A percentile compares a stretch with the other conserved stretches of the same genome.
These are phyloP conservation scores for Paracentrotus lividus DNA, from an alignment of 53 echinoderm and acorn worm genomes.

Conservation along the genomic window DNA sequence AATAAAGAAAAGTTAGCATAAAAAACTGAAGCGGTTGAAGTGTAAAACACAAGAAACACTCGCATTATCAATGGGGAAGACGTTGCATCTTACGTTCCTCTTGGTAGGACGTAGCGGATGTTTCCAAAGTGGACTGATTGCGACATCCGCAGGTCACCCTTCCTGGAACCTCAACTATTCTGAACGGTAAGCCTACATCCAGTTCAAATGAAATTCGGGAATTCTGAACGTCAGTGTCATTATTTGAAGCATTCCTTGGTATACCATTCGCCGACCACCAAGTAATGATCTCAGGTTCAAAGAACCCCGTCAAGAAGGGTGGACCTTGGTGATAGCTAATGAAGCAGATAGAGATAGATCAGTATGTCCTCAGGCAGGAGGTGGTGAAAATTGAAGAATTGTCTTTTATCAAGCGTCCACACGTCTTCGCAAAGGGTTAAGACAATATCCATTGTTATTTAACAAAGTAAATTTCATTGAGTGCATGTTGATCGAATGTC, in stretches of 20 bases:
- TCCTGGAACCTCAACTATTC: background rate
- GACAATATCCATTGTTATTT: too few species aligned
- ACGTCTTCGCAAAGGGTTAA: constrained; percentile 62
- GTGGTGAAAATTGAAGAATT: constrained; percentile 46
- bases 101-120: background rate
- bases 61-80: background rate
- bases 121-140: background rate
- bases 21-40: background rate
- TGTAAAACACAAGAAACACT: background rate
- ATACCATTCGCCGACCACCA: constrained; percentile 71
- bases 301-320: constrained; percentile 54
- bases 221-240: constrained; percentile 18
- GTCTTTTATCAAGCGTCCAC: constrained; percentile 59
- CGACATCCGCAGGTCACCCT: constrained; percentile 27
- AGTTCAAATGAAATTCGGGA: constrained; percentile 31
- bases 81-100: background rate
- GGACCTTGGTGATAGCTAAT: constrained; percentile 1
- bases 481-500: too few species aligned
- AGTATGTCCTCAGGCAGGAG: constrained; percentile 29
- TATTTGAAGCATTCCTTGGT: constrained; percentile 57
- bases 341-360: background rate
- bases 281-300: constrained; percentile 54
- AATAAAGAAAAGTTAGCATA: background rate
- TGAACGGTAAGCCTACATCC: constrained; percentile 18
- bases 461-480: too few species aligned